Evolutionary conservation across 2,113 vertebrate genomes (phyloP).

Genomic region (Nothoprocta perdicaria): DNA sequence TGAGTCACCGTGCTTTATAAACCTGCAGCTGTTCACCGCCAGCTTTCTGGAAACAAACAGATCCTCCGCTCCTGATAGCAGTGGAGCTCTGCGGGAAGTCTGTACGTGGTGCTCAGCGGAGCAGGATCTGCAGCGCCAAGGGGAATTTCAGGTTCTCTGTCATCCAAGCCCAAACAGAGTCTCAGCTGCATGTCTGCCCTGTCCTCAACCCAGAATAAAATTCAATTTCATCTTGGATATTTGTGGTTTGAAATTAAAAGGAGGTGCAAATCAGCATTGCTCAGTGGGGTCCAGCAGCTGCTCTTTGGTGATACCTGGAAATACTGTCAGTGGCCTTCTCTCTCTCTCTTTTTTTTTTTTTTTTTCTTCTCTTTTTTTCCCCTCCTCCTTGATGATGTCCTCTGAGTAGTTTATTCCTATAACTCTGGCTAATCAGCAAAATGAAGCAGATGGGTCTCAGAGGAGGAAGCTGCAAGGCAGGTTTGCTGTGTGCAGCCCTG

Average conservation of each 20-base stretch:
- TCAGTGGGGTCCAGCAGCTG: neutral
- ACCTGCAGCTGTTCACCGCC: slow-evolving; percentile 52
- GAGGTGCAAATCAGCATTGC: neutral
- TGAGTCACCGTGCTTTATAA: slow-evolving; percentile 34
- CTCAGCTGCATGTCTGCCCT: neutral
- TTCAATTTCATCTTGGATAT: neutral
- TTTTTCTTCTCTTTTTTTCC: neutral
- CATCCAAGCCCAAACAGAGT: neutral
- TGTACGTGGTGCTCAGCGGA: rapidly evolving
- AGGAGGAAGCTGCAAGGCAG: neutral
- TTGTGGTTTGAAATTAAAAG: neutral
- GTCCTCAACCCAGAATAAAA: neutral
- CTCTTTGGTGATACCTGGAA: rapidly evolving
- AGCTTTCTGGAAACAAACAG: neutral
- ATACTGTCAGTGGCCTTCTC: neutral
- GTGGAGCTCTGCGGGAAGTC: neutral
- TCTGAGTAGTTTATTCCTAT: no score
- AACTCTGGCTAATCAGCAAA: neutral
- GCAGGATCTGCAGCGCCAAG: neutral
- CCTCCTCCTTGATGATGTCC: no score
- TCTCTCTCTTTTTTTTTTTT: neutral
- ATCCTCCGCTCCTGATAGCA: neutral
- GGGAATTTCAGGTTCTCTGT: neutral
- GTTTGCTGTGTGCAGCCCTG: rapidly evolving
- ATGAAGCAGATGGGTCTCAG: neutral